Conservation (phyloP, 2,888 invertebrate genomes). For the Dysmachus trigonus region DNA sequence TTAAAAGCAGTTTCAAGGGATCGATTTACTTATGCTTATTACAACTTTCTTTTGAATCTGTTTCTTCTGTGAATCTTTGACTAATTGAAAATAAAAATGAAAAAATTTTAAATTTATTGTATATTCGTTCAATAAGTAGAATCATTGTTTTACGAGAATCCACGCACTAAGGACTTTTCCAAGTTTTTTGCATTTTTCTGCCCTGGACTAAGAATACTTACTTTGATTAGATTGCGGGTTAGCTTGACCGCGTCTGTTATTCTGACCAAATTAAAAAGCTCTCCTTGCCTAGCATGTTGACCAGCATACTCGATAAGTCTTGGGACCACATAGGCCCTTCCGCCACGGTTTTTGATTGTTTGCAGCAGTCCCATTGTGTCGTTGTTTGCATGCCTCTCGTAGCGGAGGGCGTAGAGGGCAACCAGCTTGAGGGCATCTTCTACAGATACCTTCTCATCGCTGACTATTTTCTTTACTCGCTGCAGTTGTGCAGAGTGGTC, state of each 20-base stretch:
- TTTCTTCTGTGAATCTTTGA: no score
- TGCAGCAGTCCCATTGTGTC: constrained; percentile 81
- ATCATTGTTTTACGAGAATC: no score
- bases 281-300: constrained; percentile 79
- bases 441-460: constrained; percentile 75
- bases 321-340: constrained; percentile 71
- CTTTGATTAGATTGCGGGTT: constrained; percentile 63
- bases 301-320: constrained; percentile 86
- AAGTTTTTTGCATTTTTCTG: no score
- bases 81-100: no score
- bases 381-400: constrained; percentile 89
- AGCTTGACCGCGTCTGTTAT: constrained; percentile 92
- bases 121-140: no score
- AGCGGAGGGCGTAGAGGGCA: constrained; percentile 91
- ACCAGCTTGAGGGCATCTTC: constrained; percentile 88
- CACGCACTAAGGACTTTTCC: no score
- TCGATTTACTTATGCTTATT: no score
- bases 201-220: no score
- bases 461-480: constrained; percentile 81
- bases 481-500: constrained; percentile 82
- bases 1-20: no score
- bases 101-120: no score
- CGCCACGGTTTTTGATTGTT: constrained; percentile 75
- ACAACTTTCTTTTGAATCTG: no score
- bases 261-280: constrained; percentile 87